Percentiles rank a stretch among this genome's conserved stretches.
phyloP scores from a whole-genome alignment of 1,140 invertebrate species.

The Cydia splendana region DNA sequence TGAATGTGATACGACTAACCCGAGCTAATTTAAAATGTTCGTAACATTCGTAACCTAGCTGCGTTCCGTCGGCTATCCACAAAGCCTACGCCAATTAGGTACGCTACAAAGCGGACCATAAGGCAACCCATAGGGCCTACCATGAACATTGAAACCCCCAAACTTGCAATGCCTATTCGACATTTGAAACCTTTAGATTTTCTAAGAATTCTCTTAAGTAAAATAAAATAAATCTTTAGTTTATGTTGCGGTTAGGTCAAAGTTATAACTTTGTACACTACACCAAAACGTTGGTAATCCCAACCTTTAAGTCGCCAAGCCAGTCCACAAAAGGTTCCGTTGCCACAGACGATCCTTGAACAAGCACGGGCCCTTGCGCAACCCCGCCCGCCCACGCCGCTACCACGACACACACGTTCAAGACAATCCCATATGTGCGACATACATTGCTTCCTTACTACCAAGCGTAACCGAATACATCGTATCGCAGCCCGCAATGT shows the following conservation, averaged over 20 bases:
- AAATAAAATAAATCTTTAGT: background rate
- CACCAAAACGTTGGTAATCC: background rate
- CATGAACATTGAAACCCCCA: too few species aligned
- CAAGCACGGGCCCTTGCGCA: constrained; percentile 2
- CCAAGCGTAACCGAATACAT: background rate
- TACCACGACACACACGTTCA: background rate
- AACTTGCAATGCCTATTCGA: too few species aligned
- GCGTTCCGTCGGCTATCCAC: too few species aligned
- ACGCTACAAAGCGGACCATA: too few species aligned
- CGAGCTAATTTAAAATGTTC: background rate
- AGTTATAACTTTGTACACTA: background rate
- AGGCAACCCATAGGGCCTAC: too few species aligned
- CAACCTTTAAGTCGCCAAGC: constrained; percentile 13
- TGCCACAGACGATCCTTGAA: constrained; percentile 25
- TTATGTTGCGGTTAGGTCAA: background rate
- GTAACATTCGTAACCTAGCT: background rate
- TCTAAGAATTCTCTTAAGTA: background rate
- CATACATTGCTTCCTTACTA: background rate
- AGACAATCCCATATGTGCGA: background rate
- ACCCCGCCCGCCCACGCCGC: constrained; percentile 22
- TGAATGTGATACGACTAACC: background rate
- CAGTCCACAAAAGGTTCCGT: constrained; percentile 29
- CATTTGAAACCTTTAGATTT: background rate
- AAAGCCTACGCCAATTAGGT: too few species aligned
- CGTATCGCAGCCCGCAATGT: background rate